Evolutionary conservation across 2,113 vertebrate genomes (phyloP), one percentile per base, ranked within the genome.

Genomic region (Oncorhynchus keta): DNA sequence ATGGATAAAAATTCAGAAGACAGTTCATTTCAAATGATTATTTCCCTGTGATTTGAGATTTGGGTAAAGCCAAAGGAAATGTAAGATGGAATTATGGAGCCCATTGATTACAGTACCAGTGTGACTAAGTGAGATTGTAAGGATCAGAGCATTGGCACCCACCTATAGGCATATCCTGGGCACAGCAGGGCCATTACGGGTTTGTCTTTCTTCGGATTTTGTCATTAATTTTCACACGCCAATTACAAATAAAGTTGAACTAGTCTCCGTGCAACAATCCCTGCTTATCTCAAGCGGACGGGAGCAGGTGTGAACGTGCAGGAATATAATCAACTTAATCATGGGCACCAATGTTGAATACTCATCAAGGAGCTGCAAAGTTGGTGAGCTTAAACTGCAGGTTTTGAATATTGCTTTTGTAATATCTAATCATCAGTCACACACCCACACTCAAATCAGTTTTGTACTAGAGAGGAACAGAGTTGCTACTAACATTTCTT

Each of bases 311-410:
- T 83, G 84, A 85, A 83, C 76, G 74, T 76, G 76, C 75, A 80
- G 57, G 73, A 87, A 81, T 83, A 79, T 64, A 83, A 88, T 87
- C 85, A 87, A 79, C 68, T 78, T 81, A 85, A 88, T 87, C 81
- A 84, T 48, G 57, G 4, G 64, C 20, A 22, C 68, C 72, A 22
- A 73, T 75, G 75, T 66, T 81, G 80, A 85, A 85, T 72, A 69
- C 79, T 83, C 82, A 84, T 80, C 67, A 79, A 80, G 65, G 73
- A 49, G 22, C n/a, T 55, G 68, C 49, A 45, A 45, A 79, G 70
- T 68, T 13, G 70, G 22, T 62, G 24, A 32, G 75, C 77, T 76
- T 48, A 66, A 68, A 76, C 9, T 1, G 26, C 72, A 69, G 12
- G 61, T 57, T 77, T 57, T 61, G n/a, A 64, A 59, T 28, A 55